Evolutionary conservation across 2,113 vertebrate genomes (phyloP).

Genomic region (Pteronura brasiliensis): DNA sequence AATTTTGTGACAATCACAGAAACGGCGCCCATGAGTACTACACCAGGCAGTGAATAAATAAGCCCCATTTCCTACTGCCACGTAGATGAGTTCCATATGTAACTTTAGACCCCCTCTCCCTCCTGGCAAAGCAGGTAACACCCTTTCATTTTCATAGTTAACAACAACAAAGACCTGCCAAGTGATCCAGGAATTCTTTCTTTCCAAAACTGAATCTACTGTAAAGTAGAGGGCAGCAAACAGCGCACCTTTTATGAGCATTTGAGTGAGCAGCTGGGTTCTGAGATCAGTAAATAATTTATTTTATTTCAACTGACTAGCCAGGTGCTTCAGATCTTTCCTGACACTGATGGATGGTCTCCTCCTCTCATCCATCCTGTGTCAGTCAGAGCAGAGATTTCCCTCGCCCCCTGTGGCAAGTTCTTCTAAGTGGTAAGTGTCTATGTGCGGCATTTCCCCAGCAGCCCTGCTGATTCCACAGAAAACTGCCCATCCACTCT

Average conservation of each 20-base stretch:
- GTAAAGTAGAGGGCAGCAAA: not conserved
- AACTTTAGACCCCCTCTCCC: not conserved
- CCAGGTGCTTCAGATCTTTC: constrained; percentile 58
- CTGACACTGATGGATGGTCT: constrained; percentile 66
- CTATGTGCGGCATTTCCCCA: not conserved
- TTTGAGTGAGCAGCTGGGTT: constrained; percentile 49
- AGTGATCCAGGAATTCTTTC: not conserved
- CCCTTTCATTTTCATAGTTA: not conserved
- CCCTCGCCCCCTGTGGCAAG: constrained; percentile 10
- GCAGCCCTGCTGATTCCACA: constrained; percentile 9
- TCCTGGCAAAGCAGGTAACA: not conserved
- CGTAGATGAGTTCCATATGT: not conserved
- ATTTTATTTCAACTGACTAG: constrained; percentile 68
- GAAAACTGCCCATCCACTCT: not conserved
- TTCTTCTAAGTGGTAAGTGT: constrained; percentile 12
- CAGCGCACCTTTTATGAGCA: not conserved
- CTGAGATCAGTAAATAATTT: constrained; percentile 71
- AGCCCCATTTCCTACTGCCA: not conserved
- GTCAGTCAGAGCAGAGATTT: constrained; percentile 56
- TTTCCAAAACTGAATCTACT: not conserved
- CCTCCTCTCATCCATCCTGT: constrained; percentile 12
- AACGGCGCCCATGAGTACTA: not conserved
- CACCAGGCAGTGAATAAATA: not conserved
- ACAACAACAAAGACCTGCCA: not conserved
- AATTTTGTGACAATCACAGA: not conserved